These are phyloP conservation scores for Amaurobius ferox DNA, from an alignment of 2,888 invertebrate genomes.

Conservation along the genomic window DNA sequence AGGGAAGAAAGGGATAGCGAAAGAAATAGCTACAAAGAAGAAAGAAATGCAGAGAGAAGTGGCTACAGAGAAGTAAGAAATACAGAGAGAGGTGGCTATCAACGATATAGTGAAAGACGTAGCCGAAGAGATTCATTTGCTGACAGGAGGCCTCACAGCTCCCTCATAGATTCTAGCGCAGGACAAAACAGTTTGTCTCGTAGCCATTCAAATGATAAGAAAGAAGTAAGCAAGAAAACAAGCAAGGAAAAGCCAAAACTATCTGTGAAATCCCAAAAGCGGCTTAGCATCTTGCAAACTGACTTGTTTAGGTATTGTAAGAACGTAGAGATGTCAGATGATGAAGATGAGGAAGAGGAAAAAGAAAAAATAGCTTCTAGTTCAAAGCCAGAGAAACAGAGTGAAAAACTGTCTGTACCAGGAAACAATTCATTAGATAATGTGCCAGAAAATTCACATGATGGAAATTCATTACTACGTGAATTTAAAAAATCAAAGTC, in stretches of 20 bases:
- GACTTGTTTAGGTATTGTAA: conserved; percentile 14
- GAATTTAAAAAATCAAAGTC: too few relatives aligned
- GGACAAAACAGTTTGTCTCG: not conserved
- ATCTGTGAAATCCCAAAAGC: not conserved
- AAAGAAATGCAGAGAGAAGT: not conserved
- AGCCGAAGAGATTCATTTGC: not conserved
- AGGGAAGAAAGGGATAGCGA: not conserved
- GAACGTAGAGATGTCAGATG: too few relatives aligned
- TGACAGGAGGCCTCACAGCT: not conserved
- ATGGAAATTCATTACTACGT: too few relatives aligned
- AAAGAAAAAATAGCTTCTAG: too few relatives aligned
- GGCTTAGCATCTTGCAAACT: not conserved
- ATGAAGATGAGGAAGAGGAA: not conserved
- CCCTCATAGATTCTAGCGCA: not conserved
- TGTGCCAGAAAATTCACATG: too few relatives aligned
- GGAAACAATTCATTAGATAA: not conserved
- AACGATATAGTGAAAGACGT: not conserved
- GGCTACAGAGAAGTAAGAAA: not conserved
- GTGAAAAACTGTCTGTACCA: not conserved
- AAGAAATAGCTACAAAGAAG: not conserved
- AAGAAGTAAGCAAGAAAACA: not conserved
- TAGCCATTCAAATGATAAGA: not conserved
- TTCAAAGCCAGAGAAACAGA: too few relatives aligned
- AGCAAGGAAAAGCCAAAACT: not conserved
- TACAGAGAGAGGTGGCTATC: too few relatives aligned